Evolutionary conservation across 2,113 vertebrate genomes (phyloP).

Genomic region (Sinocyclocheilus maitianheensis): DNA sequence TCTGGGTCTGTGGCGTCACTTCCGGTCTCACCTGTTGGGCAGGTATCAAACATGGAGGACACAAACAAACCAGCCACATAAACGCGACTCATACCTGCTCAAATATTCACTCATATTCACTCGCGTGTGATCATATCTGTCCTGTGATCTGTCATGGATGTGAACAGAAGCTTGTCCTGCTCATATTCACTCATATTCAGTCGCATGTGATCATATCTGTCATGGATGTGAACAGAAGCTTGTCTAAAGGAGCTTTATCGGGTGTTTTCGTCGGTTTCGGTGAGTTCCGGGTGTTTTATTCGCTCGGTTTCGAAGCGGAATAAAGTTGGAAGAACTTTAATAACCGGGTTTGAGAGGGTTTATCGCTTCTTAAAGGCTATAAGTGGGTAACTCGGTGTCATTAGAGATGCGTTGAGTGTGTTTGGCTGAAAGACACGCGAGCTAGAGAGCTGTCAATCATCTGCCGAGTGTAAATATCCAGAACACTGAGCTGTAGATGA

Average conservation of each 20-base stretch:
- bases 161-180: not conserved
- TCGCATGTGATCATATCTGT: not conserved
- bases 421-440: not conserved
- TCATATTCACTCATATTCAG: not conserved
- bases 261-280: not conserved
- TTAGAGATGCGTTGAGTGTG: not conserved
- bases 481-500: not conserved
- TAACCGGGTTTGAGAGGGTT: not conserved
- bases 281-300: not conserved
- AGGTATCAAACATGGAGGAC: constrained; percentile 48
- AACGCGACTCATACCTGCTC: not conserved
- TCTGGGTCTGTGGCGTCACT: not conserved
- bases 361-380: not conserved
- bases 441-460: not conserved
- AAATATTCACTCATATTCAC: not conserved
- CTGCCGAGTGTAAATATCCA: not conserved
- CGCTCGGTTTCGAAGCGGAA: not conserved
- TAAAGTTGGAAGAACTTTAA: not conserved
- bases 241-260: not conserved
- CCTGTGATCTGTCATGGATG: not conserved
- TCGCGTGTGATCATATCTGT: not conserved
- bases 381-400: not conserved
- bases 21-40: constrained; percentile 59
- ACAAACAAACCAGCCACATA: not conserved
- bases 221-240: not conserved